phyloP scores from a whole-genome alignment of 2,888 invertebrate genomes.

The Athalia rosae region DNA sequence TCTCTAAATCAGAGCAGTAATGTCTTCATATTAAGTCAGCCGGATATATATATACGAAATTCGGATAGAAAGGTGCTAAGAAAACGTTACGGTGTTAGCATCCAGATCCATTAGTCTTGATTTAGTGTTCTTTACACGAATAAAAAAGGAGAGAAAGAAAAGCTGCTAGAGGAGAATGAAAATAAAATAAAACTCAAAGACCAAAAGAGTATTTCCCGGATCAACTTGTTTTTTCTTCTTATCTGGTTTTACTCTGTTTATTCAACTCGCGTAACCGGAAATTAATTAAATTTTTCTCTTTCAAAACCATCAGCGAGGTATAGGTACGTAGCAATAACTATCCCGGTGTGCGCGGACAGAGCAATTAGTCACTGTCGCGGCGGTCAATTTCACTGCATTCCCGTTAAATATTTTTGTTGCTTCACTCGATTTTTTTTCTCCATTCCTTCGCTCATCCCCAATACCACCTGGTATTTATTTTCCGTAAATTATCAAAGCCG shows the following conservation, averaged over 20 bases:
- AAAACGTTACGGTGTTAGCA: conserved; percentile 33
- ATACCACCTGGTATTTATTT: conserved; percentile 31
- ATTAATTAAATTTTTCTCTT: conserved; percentile 32
- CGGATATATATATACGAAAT: conserved; percentile 1
- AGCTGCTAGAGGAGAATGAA: not conserved
- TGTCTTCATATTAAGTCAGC: not conserved
- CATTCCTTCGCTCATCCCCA: not conserved
- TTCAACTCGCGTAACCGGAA: not conserved
- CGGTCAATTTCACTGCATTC: conserved; percentile 34
- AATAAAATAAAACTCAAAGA: not conserved
- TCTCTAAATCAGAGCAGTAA: conserved; percentile 1
- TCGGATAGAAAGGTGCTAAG: not conserved
- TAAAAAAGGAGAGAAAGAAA: not conserved
- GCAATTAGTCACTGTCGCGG: conserved; percentile 33
- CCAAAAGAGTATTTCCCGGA: not conserved
- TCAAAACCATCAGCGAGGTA: not conserved
- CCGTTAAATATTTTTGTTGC: not conserved
- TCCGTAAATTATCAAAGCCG: not conserved
- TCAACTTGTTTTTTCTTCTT: not conserved
- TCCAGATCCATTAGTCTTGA: conserved; percentile 31
- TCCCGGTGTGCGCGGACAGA: not conserved
- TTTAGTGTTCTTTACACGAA: conserved; percentile 6
- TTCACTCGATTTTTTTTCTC: not conserved
- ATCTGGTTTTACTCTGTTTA: not conserved
- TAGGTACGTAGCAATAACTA: not conserved